phyloP scores from a whole-genome alignment of 2,797 vertebrate genomes.

The Alfaro cultratus region DNA sequence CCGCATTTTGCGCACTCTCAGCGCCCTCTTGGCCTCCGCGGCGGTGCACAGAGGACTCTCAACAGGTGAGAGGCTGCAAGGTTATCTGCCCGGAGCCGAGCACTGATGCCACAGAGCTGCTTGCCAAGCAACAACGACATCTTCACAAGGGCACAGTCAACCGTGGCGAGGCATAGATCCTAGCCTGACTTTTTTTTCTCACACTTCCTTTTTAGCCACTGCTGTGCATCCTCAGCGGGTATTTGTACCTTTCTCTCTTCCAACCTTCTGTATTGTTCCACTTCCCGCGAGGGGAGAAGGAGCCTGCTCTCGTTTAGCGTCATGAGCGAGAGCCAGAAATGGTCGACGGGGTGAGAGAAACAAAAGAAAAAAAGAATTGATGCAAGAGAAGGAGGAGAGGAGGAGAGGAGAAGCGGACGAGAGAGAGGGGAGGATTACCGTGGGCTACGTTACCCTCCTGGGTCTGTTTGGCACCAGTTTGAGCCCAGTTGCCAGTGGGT shows the following conservation, averaged over 20 bases:
- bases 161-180: slow-evolving; percentile 64
- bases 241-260: slow-evolving; percentile 43
- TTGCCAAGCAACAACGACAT: slow-evolving; percentile 64
- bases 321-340: slow-evolving; percentile 44
- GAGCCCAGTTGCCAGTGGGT: slow-evolving; percentile 86
- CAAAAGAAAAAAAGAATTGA: slow-evolving; percentile 44
- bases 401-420: slow-evolving; percentile 43
- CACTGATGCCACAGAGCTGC: slow-evolving; percentile 44
- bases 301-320: slow-evolving; percentile 51
- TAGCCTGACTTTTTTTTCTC: slow-evolving; percentile 44
- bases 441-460: slow-evolving; percentile 80
- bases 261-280: slow-evolving; percentile 14
- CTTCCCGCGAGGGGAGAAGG: slow-evolving; percentile 9
- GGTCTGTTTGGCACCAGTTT: slow-evolving; percentile 84
- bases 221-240: slow-evolving; percentile 37
- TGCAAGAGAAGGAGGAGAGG: slow-evolving; percentile 57
- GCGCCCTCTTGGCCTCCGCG: slow-evolving; percentile 38
- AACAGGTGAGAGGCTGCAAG: slow-evolving; percentile 69
- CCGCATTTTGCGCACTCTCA: slow-evolving; percentile 12
- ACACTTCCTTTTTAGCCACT: slow-evolving; percentile 53
- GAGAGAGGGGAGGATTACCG: slow-evolving; percentile 71
- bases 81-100: slow-evolving; percentile 59
- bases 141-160: slow-evolving; percentile 66
- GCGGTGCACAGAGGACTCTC: slow-evolving; percentile 59
- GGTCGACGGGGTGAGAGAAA: slow-evolving; percentile 14